Base-by-base conservation (phyloP, 37 sponge, comb jelly and placozoan species). In the Agelas oroides region DNA sequence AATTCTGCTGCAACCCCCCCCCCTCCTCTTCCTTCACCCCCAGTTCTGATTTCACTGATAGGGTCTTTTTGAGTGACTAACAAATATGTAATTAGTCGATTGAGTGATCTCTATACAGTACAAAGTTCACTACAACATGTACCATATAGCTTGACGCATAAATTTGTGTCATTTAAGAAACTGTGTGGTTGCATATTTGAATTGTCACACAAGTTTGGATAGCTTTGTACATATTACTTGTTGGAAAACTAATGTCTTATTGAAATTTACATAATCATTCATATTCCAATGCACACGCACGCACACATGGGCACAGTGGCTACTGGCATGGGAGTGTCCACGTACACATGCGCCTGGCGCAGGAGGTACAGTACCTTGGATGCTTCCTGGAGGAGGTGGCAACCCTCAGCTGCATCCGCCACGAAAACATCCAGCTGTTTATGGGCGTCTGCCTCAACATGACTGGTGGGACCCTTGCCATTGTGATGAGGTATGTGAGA, bases 401-500 rank as follows among this genome's bases (percentile, higher is more conserved):
- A 1, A 75, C 83, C 14, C 73, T 86, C 37, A 82, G 84, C 64
- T 53, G 79, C 71, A 92, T 92, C 36, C 41, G 92, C 14, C 92
- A 92, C 68, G 89, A 92, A 74, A 92, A 87, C 32, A 92, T 92
- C 62, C 87, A 92, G 77, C 73, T 92, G 35, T 92, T 92, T 63
- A 92, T 92, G 92, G 92, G 92, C 23, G 88, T 78, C 19, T 81
- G 82, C 30, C 65, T 91, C 23, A 71, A 77, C 71, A 62, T 86
- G 75, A 33, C 72, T 20, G 19, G 38, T 16, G 60, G 73, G 16
- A 20, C 35, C 27, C 53, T 91, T 21, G 84, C 84, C 33, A 67
- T 92, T 27, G 65, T 92, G 41, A 88, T 86, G 80, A 79, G 88
- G 92, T 92, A 37, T 70, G 56, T 59, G 1, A 53, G 33, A 20